phyloP scores from a whole-genome alignment of 2,888 invertebrate species.

The Cheilosia pagana region DNA sequence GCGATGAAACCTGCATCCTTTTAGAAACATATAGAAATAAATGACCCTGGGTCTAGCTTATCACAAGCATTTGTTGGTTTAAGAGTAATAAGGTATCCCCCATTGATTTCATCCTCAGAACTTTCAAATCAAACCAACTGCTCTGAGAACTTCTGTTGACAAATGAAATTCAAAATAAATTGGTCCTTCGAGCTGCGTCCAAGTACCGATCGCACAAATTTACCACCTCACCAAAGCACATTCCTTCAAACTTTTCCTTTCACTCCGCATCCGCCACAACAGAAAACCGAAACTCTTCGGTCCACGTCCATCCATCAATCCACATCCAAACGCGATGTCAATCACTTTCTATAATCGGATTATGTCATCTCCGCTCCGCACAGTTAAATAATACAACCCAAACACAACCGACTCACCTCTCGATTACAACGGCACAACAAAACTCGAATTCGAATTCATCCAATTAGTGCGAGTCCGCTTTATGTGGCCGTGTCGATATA shows the following conservation, averaged over 20 bases:
- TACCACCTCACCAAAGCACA: neutral
- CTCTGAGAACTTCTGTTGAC: too few species aligned
- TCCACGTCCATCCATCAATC: constrained; percentile 25
- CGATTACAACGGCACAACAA: constrained; percentile 29
- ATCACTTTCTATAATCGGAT: constrained; percentile 48
- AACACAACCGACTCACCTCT: constrained; percentile 9
- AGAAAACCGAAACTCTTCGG: constrained; percentile 13
- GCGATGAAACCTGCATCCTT: too few species aligned
- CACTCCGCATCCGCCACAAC: constrained; percentile 12
- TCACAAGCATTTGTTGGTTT: too few species aligned
- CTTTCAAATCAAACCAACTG: too few species aligned
- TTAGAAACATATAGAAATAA: too few species aligned
- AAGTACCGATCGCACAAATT: neutral
- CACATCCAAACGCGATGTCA: constrained; percentile 32
- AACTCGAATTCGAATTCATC: constrained; percentile 58
- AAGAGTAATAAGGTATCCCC: too few species aligned
- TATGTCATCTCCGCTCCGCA: constrained; percentile 16
- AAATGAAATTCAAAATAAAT: neutral
- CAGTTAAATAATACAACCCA: constrained; percentile 26
- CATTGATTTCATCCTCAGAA: too few species aligned
- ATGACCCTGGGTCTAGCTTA: too few species aligned
- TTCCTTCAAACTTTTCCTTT: constrained; percentile 37
- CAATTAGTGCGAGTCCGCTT: constrained; percentile 57
- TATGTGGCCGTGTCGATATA: constrained; percentile 24
- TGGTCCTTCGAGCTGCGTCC: neutral